Base-by-base conservation (phyloP, 2,113 vertebrate species). In the Pelecanus crispus region DNA sequence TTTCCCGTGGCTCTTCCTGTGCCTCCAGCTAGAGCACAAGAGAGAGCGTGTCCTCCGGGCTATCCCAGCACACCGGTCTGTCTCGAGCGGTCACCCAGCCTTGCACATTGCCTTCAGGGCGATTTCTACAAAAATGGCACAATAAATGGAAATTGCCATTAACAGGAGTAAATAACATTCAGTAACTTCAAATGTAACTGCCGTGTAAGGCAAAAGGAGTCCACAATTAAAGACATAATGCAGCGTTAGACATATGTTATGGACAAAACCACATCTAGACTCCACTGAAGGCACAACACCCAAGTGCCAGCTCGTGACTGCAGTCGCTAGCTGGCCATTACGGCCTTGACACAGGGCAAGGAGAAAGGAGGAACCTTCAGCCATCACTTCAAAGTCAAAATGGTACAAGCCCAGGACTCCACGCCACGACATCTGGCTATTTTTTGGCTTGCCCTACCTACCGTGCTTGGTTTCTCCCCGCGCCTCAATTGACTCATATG, bases 111-210 rank as follows among this genome's bases (percentile, higher is more conserved):
- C 95, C 88, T 56, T 62, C 45, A 42, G 36, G 25, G 31, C 24
- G 36, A 24, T 65, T 92, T 44, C 88, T 29, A 20, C 56, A 90
- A 50, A 78, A 97, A 95, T 12, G 67, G 63, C 87, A 96, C 71
- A 91, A 50, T 53, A 85, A 85, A 94, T 38, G 47, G 88, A 88
- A 97, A 97, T 29, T 62, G 81, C 81, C 92, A 95, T 97, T 95
- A 97, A 95, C n/a, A 22, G 79, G 81, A 96, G 91, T 68, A 94
- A 96, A 95, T 86, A 96, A 94, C 70, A 73, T 62, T 29, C 72
- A 73, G 96, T 97, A 94, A 81, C 42, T 59, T 94, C 52, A 55
- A 70, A 87, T 68, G 49, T 45, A 85, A 90, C 75, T 59, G 42
- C 65, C 82, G 84, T 70, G 58, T 79, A 77, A 94, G 88, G 95